Conservation (phyloP, 1,140 invertebrate species). For the Caenorhabditis latens region DNA sequence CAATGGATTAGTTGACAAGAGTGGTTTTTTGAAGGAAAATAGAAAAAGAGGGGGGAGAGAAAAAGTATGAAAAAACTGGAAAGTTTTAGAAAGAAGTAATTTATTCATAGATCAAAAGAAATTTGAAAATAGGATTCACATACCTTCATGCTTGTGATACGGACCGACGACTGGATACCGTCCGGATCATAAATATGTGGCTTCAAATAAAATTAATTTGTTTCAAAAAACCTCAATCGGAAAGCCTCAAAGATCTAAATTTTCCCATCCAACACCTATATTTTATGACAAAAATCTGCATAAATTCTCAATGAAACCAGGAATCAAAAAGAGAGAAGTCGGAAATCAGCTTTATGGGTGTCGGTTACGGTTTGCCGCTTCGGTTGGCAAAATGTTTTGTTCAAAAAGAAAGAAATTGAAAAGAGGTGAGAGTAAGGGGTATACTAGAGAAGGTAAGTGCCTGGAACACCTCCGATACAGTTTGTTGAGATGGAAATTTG, state of each 20-base stretch:
- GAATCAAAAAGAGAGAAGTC: not conserved
- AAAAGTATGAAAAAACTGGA: not conserved
- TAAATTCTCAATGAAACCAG: not conserved
- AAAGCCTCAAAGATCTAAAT: no score
- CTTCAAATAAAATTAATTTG: no score
- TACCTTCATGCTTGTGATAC: no score
- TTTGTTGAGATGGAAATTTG: constrained; percentile 23
- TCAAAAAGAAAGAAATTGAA: constrained; percentile 15
- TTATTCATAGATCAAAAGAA: no score
- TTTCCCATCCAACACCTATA: no score
- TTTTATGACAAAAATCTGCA: not conserved
- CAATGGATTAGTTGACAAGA: not conserved
- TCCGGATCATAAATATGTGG: no score
- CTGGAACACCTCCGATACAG: constrained; percentile 48
- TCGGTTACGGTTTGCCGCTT: constrained; percentile 51
- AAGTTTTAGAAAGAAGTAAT: no score
- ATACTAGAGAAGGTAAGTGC: constrained; percentile 53
- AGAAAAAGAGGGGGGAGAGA: not conserved
- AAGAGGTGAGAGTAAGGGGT: not conserved
- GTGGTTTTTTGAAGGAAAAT: not conserved
- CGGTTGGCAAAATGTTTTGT: constrained; percentile 48
- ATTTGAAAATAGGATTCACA: no score
- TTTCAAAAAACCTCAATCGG: no score
- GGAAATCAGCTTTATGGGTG: constrained; percentile 49
- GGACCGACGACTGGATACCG: no score